Evolutionary conservation across 1,140 invertebrate species (phyloP).

Genomic region (Phocides pigmalion): DNA sequence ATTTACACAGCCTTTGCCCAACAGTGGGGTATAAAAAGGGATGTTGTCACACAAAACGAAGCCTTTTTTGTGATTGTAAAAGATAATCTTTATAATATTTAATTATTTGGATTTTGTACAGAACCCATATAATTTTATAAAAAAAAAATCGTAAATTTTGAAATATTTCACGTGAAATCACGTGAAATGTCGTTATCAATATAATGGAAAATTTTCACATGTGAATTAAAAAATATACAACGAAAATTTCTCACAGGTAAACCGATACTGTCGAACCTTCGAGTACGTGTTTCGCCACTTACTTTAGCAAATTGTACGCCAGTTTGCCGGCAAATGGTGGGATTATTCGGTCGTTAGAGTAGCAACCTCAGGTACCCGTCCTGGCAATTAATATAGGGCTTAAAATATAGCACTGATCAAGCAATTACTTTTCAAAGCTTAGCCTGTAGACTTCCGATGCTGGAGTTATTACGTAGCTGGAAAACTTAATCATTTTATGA

Average conservation of each 20-base stretch:
- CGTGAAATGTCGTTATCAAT: too few species aligned
- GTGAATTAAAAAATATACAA: too few species aligned
- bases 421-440: constrained; percentile 25
- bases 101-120: too few species aligned
- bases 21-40: too few species aligned
- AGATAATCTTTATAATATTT: too few species aligned
- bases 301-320: constrained; percentile 1
- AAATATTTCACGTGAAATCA: too few species aligned
- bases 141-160: too few species aligned
- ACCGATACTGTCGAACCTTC: background rate
- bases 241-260: background rate
- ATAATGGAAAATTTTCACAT: too few species aligned
- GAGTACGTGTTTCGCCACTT: background rate
- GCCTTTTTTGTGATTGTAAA: too few species aligned
- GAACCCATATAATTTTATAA: too few species aligned
- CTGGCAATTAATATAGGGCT: constrained; percentile 25
- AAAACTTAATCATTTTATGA: background rate
- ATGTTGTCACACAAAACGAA: too few species aligned
- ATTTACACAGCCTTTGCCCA: too few species aligned
- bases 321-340: constrained; percentile 32
- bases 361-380: constrained; percentile 17
- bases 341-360: constrained; percentile 44
- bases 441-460: constrained; percentile 10
- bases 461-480: constrained; percentile 11
- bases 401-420: constrained; percentile 26